Percentiles rank a stretch among this genome's conserved stretches.
Conservation (phyloP, 2,888 invertebrate species). For the Metacarcinus magister region DNA sequence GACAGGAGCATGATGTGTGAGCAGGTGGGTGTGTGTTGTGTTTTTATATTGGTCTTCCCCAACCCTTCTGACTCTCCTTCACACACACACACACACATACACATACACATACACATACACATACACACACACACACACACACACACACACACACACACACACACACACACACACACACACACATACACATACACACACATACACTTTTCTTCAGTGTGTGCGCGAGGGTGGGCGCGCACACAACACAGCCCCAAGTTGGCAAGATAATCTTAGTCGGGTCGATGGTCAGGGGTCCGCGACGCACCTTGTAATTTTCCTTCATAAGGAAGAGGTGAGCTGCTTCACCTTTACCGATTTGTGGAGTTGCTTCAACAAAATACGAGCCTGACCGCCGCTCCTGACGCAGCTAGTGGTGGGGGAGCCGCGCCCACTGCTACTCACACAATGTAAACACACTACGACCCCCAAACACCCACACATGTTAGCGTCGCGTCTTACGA, state of each 20-base stretch:
- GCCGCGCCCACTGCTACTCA: not conserved
- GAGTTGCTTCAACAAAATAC: not conserved
- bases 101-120: no score
- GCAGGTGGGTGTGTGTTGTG: no score
- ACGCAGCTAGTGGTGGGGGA: not conserved
- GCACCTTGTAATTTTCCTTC: constrained; percentile 45
- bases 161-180: not conserved
- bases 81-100: no score
- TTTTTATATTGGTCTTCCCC: no score
- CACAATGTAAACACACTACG: not conserved
- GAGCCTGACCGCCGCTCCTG: constrained; percentile 5
- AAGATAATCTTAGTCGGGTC: constrained; percentile 8
- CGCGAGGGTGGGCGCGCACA: not conserved
- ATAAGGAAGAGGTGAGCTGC: constrained; percentile 36
- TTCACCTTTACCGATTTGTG: constrained; percentile 45
- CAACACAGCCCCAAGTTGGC: not conserved
- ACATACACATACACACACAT: not conserved
- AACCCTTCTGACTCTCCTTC: no score
- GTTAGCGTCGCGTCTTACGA: not conserved
- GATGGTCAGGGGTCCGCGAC: constrained; percentile 44
- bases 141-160: not conserved
- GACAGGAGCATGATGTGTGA: no score
- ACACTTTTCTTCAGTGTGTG: not conserved
- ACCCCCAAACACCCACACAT: not conserved
- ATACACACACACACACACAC: no score